A percentile compares a stretch with the other conserved stretches of the same genome.
These are phyloP conservation scores for Coptodon rendalli DNA, from an alignment of 2,113 vertebrate species.

Conservation along the genomic window DNA sequence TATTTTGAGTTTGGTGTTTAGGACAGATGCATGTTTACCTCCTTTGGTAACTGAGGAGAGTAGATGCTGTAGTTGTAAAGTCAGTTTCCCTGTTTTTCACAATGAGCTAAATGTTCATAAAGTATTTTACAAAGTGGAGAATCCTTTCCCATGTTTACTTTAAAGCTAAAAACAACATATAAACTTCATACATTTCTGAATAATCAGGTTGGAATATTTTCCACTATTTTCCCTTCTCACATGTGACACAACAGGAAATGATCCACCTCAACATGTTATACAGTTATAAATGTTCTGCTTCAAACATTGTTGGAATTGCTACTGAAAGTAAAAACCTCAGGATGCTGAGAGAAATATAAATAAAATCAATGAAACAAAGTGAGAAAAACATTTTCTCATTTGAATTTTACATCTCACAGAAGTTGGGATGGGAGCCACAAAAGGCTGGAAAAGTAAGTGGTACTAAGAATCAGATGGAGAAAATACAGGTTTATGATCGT, in stretches of 20 bases:
- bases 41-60: not conserved
- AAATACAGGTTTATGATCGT: not conserved
- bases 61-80: not conserved
- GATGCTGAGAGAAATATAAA: not conserved
- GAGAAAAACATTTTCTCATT: not conserved
- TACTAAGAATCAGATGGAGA: accelerated
- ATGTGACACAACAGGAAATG: accelerated
- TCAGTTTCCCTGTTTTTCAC: not conserved
- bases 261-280: accelerated
- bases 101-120: not conserved
- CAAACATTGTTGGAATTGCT: not conserved
- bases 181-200: not conserved
- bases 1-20: accelerated
- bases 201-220: not conserved
- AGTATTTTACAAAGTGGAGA: not conserved
- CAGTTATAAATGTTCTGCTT: not conserved
- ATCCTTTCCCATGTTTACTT: not conserved
- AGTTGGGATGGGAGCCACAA: not conserved
- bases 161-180: not conserved
- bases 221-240: not conserved
- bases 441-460: not conserved
- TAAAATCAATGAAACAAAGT: not conserved
- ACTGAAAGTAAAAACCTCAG: accelerated
- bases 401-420: not conserved
- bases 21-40: accelerated